A percentile compares a stretch with the other conserved stretches of the same genome.
phyloP scores from a whole-genome alignment of 2,113 vertebrate species.

The Microcebus tavaratra region DNA sequence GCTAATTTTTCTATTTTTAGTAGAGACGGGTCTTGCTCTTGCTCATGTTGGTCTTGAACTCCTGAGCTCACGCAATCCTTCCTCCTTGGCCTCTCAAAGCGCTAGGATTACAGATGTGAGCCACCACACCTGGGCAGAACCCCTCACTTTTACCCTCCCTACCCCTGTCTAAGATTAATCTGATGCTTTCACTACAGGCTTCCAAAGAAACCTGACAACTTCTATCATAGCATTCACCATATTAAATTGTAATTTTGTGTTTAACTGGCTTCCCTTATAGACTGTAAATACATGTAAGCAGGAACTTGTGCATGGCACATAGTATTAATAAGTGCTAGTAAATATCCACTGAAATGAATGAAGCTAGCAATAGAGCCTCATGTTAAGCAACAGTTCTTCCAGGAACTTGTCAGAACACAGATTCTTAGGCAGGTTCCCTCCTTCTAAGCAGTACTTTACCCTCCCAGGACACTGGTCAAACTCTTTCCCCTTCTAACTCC shows the following conservation, averaged over 20 bases:
- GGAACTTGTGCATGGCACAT: not conserved
- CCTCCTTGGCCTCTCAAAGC: no score
- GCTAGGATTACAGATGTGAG: no score
- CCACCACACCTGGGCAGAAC: not conserved
- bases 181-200: not conserved
- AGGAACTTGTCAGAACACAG: not conserved
- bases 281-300: not conserved
- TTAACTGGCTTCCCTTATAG: not conserved
- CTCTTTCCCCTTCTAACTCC: slow-evolving; percentile 9
- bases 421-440: not conserved
- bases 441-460: not conserved
- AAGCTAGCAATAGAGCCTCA: not conserved
- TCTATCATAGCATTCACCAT: not conserved
- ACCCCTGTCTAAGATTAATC: not conserved
- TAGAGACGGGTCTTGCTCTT: no score
- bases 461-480: not conserved
- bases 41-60: no score
- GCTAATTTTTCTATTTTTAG: no score
- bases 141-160: not conserved
- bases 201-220: not conserved
- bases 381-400: not conserved
- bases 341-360: not conserved
- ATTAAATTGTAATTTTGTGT: not conserved
- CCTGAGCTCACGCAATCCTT: no score
- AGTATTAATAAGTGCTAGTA: not conserved